Evolutionary conservation across 2,113 vertebrate genomes (phyloP), one percentile per base, ranked within the genome.

Genomic region (Xenopus borealis): DNA sequence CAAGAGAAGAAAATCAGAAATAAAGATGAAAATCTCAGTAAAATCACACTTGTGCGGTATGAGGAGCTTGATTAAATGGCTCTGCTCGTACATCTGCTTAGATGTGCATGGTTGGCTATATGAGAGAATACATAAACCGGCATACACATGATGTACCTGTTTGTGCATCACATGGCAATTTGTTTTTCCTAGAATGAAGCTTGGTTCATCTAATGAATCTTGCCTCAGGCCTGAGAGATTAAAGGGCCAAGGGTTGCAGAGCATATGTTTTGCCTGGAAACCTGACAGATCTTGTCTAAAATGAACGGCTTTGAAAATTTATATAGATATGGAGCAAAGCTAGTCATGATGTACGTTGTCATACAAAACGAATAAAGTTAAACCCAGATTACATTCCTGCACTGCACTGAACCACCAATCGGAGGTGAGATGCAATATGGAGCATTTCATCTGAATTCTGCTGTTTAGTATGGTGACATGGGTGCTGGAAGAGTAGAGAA

Each of bases 61-160:
- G 66, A 76, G 73, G 57, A 63, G 66, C 63, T 77, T 52, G 74
- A 70, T 59, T 69, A 64, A 77, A 77, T 70, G 74, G 66, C 11
- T 67, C 74, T 77, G 46, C 61, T 63, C 61, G 12, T 77, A 77
- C 66, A 77, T 77, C 66, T 69, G 66, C 67, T 77, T 16, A 47
- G 23, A 7, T 64, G 66, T 64, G 74, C 74, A 57, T 77, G 74
- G 74, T n/a, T 58, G 74, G 67, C 61, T 67, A 63, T 70, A 63
- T 52, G 66, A 53, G 66, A 53, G 66, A 27, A 70, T 33, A 64
- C 19, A 64, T 70, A 62, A 77, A 64, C 45, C 62, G 20, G 17
- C 27, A 30, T 63, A 23, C 69, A 55, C 73, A 66, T 68, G 55
- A 50, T n/a, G 53, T 67, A 63, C 45, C 58, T 75, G 65, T 11